A percentile compares a stretch with the other conserved stretches of the same genome.
These are phyloP conservation scores for Sula dactylatra DNA, from an alignment of 2,113 vertebrate species.

Conservation along the genomic window DNA sequence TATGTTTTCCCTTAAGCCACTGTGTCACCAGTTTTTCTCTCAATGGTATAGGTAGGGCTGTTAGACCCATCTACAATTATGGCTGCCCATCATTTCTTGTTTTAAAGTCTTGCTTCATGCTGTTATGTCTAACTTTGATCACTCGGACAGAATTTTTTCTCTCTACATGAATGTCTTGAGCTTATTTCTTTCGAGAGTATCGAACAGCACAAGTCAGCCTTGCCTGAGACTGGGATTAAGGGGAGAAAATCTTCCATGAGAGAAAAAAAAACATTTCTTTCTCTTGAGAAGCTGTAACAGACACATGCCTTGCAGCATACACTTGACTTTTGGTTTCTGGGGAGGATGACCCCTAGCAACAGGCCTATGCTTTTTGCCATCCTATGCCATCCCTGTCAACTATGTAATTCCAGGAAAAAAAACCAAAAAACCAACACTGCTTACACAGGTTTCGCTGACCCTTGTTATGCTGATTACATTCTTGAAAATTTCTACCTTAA, in stretches of 20 bases:
- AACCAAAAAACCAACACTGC: neutral
- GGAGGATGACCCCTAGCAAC: neutral
- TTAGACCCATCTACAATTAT: constrained; percentile 11
- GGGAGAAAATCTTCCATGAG: neutral
- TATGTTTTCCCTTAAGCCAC: constrained; percentile 42
- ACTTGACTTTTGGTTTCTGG: neutral
- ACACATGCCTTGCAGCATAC: neutral
- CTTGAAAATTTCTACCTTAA: neutral
- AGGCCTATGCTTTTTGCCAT: neutral
- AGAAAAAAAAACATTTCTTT: neutral
- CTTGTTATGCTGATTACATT: neutral
- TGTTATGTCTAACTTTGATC: neutral
- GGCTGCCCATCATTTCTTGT: neutral
- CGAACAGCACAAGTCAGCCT: neutral
- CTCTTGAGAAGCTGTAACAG: neutral
- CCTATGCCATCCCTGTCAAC: neutral
- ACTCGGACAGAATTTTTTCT: neutral
- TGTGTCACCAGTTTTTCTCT: constrained; percentile 12
- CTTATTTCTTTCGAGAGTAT: neutral
- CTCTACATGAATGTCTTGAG: neutral
- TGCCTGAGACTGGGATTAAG: neutral
- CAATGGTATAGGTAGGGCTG: neutral
- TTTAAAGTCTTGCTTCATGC: neutral
- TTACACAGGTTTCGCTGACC: neutral
- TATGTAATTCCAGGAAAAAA: neutral